Percentiles rank a stretch among this genome's conserved stretches.
Conservation (phyloP, 2,113 vertebrate species). For the Rostratula benghalensis region DNA sequence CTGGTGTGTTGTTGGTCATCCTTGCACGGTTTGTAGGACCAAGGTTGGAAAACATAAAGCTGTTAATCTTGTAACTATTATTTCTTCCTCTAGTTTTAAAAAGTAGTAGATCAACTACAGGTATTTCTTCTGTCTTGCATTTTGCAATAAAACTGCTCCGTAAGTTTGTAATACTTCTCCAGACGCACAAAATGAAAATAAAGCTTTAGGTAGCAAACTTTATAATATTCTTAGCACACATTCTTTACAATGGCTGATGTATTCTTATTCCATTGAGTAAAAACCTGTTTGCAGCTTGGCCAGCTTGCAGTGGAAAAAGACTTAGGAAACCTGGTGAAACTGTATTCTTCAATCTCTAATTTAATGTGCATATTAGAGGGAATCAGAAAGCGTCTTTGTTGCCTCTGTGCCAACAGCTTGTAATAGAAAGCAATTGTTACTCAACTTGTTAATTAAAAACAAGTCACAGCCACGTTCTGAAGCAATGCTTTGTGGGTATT, state of each 20-base stretch:
- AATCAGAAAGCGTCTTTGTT: conserved; percentile 3
- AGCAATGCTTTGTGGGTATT: conserved; percentile 7
- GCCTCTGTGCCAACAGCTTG: conserved; percentile 2
- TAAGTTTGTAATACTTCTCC: neutral
- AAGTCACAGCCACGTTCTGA: conserved; percentile 7
- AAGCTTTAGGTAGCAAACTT: neutral
- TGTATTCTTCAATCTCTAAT: neutral
- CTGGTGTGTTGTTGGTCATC: neutral
- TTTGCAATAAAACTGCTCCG: neutral
- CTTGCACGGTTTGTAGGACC: neutral
- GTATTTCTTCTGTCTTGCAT: neutral
- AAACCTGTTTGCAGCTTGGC: conserved; percentile 18
- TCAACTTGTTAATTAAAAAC: conserved; percentile 52
- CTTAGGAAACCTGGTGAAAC: neutral
- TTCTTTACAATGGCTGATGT: neutral
- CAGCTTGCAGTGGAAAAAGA: neutral
- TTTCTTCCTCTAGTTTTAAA: neutral
- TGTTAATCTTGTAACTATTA: neutral
- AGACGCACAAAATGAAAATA: neutral
- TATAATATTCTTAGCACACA: neutral
- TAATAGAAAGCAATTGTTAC: conserved; percentile 32
- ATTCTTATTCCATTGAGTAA: neutral
- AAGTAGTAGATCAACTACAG: neutral
- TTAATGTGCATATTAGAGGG: neutral
- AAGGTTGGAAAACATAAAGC: neutral